These are phyloP conservation scores for Agrotis puta DNA, from an alignment of 2,888 invertebrate species.

Conservation along the genomic window DNA sequence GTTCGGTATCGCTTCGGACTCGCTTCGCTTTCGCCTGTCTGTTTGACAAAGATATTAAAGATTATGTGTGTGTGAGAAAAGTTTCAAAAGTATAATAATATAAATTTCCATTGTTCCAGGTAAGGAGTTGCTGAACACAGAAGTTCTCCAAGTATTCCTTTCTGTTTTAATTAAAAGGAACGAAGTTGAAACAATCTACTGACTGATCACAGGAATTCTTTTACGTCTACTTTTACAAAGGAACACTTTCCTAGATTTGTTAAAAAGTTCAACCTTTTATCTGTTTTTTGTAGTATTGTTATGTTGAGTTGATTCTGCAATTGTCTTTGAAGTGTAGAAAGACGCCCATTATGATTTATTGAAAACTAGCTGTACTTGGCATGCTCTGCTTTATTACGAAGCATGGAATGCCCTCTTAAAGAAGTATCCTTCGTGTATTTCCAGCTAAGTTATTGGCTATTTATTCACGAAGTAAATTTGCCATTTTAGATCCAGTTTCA, in stretches of 20 bases:
- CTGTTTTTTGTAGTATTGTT: conserved; percentile 15
- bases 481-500: no score
- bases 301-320: neutral
- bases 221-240: conserved; percentile 67
- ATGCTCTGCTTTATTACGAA: no score
- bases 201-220: conserved; percentile 71
- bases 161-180: conserved; percentile 78
- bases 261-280: conserved; percentile 45
- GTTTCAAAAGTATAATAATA: conserved; percentile 43
- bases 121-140: conserved; percentile 72
- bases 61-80: conserved; percentile 18
- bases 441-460: no score
- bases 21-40: no score
- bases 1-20: no score
- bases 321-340: neutral
- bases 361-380: no score
- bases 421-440: no score
- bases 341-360: neutral
- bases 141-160: conserved; percentile 74
- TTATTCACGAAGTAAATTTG: no score
- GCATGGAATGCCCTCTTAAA: no score
- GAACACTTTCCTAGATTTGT: conserved; percentile 63
- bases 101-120: conserved; percentile 81
- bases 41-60: no score
- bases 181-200: conserved; percentile 74